These are phyloP conservation scores for Anhinga rufa DNA, from an alignment of 2,113 vertebrate genomes.

Conservation along the genomic window DNA sequence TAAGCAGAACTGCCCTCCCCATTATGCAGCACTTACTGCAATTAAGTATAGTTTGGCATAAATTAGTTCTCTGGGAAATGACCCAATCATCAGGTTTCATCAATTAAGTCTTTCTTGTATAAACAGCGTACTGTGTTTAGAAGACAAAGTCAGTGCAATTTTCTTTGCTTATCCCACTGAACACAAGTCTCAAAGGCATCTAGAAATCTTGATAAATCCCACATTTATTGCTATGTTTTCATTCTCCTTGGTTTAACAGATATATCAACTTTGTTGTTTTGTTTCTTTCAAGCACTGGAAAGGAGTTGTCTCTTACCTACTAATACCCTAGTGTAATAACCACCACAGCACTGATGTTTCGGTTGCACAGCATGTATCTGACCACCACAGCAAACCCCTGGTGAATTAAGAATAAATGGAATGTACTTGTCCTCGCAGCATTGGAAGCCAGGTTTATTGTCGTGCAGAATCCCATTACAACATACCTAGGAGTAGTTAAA, in stretches of 20 bases:
- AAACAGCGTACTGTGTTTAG: background rate
- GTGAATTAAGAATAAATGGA: conserved; percentile 67
- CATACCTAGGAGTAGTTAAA: conserved; percentile 72
- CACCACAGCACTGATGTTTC: conserved; percentile 81
- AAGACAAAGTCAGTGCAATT: background rate
- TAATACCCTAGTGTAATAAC: conserved; percentile 76
- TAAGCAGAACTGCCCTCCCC: conserved; percentile 40
- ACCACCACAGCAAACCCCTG: conserved; percentile 79
- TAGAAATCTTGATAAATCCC: background rate
- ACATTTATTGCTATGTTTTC: background rate
- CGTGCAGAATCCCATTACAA: conserved; percentile 73
- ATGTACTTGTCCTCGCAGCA: conserved; percentile 85
- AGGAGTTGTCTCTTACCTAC: conserved; percentile 67
- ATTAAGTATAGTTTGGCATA: conserved; percentile 48
- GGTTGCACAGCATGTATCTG: conserved; percentile 70
- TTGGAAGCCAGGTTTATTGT: conserved; percentile 65
- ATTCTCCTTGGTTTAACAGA: background rate
- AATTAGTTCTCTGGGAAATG: conserved; percentile 61
- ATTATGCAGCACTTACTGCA: conserved; percentile 53
- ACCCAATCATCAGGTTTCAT: conserved; percentile 48
- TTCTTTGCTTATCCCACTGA: background rate
- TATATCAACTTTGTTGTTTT: background rate
- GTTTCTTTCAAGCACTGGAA: background rate
- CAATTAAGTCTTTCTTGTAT: conserved; percentile 18
- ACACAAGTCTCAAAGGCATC: background rate